Evolutionary conservation across 2,113 vertebrate genomes (phyloP), one percentile per base, ranked within the genome.

Genomic region (Sinocyclocheilus maitianheensis): DNA sequence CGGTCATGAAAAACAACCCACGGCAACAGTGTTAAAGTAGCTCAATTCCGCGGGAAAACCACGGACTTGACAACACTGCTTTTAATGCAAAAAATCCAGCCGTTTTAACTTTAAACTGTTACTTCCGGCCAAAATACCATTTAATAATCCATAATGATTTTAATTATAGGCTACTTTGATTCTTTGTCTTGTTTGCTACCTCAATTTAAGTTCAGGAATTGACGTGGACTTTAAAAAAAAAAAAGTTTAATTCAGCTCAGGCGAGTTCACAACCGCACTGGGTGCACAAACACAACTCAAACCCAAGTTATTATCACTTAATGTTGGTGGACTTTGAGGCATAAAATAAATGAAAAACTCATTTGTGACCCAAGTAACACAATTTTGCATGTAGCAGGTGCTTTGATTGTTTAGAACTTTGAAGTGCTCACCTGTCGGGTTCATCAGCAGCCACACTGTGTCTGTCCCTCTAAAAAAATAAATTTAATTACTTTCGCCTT

Each of bases 331-430:
- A 53, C 14, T 20, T 30, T 5, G 10, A 77, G 1, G 3, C 16
- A 5, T 24, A 40, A 37, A 37, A 37, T 30, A 46, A 46, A 46
- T 5, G 0, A 75, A 75, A 46, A 3, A n/a, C 22, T 6, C 2
- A 5, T 20, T 58, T 58, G n/a, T 30, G 14, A 55, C 3, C 26
- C 13, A 58, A 58, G 26, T 55, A 58, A 55, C 16, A 58, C 14
- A 58, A 11, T 58, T 22, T 78, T 34, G 26, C 26, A 58, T 34
- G 16, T 58, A 22, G 8, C 5, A 22, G 26, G 26, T 37, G 51
- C 76, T 78, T 58, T 37, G 76, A 78, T 78, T 55, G 20, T 4
- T 77, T 8, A 77, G 5, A 77, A 51, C 74, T 77, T 77, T 77
- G 24, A 77, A 26, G 22, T 30, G 16, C 26, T 77, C 26, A 77